These are phyloP conservation scores for Hippocampus mohnikei DNA, from an alignment of 2,113 vertebrate genomes.

Conservation along the genomic window DNA sequence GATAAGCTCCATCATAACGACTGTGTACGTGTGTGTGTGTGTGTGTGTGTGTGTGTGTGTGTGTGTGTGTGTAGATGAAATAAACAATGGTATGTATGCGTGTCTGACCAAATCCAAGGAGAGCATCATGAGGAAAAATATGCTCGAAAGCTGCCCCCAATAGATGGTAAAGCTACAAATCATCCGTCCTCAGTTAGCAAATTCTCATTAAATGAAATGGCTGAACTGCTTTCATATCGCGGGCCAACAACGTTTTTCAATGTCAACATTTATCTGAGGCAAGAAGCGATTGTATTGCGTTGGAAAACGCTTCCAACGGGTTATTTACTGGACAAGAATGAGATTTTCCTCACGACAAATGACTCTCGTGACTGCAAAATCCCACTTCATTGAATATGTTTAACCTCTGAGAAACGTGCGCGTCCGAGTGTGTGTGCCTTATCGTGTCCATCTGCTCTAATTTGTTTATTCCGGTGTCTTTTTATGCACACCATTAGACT, in stretches of 20 bases:
- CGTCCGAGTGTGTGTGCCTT: constrained; percentile 20
- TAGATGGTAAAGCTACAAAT: constrained; percentile 48
- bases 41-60: constrained; percentile 20
- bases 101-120: constrained; percentile 49
- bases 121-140: constrained; percentile 38
- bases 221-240: constrained; percentile 41
- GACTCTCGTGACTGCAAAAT: neutral
- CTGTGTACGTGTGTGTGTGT: constrained; percentile 29
- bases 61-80: constrained; percentile 28
- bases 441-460: constrained; percentile 40
- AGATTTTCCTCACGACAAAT: neutral
- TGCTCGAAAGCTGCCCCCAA: constrained; percentile 43
- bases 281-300: constrained; percentile 1
- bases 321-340: constrained; percentile 1
- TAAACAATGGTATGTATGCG: constrained; percentile 47
- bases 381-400: neutral
- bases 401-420: constrained; percentile 6
- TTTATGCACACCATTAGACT: constrained; percentile 60
- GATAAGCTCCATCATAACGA: constrained; percentile 58
- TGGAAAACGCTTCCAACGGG: neutral
- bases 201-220: constrained; percentile 19
- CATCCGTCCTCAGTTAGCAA: constrained; percentile 11
- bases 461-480: constrained; percentile 52
- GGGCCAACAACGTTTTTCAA: constrained; percentile 17
- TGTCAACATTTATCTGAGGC: constrained; percentile 5